A percentile compares a stretch with the other conserved stretches of the same genome.
Conservation (phyloP, 2,113 vertebrate species). For the Uria lomvia region DNA sequence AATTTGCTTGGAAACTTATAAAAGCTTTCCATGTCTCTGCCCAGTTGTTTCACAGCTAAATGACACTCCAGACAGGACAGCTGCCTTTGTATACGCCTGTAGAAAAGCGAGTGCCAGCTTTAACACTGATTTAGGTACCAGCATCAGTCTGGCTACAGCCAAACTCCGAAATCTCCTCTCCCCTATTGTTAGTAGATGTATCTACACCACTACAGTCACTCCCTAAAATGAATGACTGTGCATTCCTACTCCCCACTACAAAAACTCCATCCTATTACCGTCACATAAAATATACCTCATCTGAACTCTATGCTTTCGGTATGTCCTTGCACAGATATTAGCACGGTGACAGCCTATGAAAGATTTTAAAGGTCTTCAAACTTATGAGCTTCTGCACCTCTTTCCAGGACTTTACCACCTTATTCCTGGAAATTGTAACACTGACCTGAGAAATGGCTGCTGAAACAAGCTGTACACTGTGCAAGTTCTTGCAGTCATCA, state of each 20-base stretch:
- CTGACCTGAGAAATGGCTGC: neutral
- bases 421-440: conserved; percentile 36
- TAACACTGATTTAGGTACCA: neutral
- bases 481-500: neutral
- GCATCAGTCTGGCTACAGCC: neutral
- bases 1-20: neutral
- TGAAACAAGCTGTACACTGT: conserved; percentile 35
- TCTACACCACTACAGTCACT: too few species aligned
- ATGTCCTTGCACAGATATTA: neutral
- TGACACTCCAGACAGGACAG: neutral
- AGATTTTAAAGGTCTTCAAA: conserved; percentile 25
- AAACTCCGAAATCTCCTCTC: neutral
- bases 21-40: neutral
- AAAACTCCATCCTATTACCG: neutral
- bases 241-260: neutral
- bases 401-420: neutral
- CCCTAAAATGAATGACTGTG: neutral
- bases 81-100: neutral
- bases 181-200: neutral
- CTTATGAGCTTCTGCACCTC: neutral
- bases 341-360: neutral
- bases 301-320: neutral
- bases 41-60: neutral
- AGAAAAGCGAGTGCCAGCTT: neutral
- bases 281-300: neutral